Evolutionary conservation across 1,140 invertebrate species (phyloP).

Genomic region (Colletes gigas): DNA sequence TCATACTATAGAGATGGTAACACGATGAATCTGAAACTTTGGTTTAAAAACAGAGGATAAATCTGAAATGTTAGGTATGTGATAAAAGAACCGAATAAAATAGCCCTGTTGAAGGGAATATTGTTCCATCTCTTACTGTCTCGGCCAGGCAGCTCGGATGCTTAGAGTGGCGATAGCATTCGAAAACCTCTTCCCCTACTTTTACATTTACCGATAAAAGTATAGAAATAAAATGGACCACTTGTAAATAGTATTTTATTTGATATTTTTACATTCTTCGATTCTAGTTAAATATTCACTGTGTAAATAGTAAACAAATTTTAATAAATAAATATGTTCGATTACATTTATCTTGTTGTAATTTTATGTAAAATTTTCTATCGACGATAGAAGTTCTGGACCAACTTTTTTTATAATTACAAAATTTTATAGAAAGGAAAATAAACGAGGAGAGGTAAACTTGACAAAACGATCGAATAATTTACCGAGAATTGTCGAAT

Average conservation of each 20-base stretch:
- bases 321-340: constrained; percentile 45
- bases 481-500: not conserved
- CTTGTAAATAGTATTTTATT: constrained; percentile 75
- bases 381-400: too few species aligned
- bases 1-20: not conserved
- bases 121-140: too few species aligned
- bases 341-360: constrained; percentile 34
- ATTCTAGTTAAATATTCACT: constrained; percentile 65
- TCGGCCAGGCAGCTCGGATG: too few species aligned
- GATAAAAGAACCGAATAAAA: not conserved
- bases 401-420: too few species aligned
- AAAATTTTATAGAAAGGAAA: too few species aligned
- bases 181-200: too few species aligned
- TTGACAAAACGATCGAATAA: not conserved
- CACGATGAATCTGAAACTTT: not conserved
- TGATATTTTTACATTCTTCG: constrained; percentile 49
- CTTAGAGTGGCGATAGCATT: too few species aligned
- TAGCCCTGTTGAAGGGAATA: not conserved
- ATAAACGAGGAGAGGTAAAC: not conserved
- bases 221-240: constrained; percentile 72
- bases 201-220: too few species aligned
- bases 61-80: not conserved
- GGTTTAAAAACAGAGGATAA: not conserved
- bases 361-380: not conserved
- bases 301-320: constrained; percentile 69